Evolutionary conservation across 2,888 invertebrate genomes (phyloP).

Genomic region (Tetragnatha montana): DNA sequence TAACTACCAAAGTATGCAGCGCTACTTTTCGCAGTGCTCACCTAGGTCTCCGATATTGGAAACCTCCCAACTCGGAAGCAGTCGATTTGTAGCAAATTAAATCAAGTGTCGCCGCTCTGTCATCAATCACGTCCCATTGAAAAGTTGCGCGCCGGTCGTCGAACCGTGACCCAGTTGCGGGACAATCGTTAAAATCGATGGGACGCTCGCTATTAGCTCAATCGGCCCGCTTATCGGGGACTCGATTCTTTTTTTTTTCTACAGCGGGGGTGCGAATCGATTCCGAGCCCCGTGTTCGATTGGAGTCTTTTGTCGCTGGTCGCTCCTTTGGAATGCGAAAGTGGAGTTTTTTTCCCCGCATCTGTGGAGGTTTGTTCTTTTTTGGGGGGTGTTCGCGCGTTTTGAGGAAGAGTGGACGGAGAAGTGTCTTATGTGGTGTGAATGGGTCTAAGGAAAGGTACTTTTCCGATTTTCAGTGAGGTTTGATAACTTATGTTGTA

Average conservation of each 20-base stretch:
- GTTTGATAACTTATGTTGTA: too few relatives aligned
- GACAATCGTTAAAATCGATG: constrained; percentile 66
- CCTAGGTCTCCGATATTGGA: too few relatives aligned
- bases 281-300: background rate
- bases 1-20: too few relatives aligned
- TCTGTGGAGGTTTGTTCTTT: too few relatives aligned
- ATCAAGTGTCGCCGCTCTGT: constrained; percentile 42
- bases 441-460: too few relatives aligned
- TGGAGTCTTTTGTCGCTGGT: background rate
- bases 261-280: constrained; percentile 17
- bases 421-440: too few relatives aligned
- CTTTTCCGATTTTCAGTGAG: too few relatives aligned
- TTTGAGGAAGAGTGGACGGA: too few relatives aligned
- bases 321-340: background rate
- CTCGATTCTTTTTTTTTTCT: constrained; percentile 25
- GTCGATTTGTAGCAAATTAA: constrained; percentile 11
- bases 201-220: constrained; percentile 56
- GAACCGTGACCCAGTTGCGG: constrained; percentile 45
- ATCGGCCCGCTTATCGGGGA: constrained; percentile 40
- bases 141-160: constrained; percentile 4
- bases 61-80: background rate
- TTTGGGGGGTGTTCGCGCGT: too few relatives aligned
- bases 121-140: constrained; percentile 46
- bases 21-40: too few relatives aligned
- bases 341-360: background rate